phyloP scores from a whole-genome alignment of 2,888 invertebrate genomes.

The Myopa tessellatipennis region DNA sequence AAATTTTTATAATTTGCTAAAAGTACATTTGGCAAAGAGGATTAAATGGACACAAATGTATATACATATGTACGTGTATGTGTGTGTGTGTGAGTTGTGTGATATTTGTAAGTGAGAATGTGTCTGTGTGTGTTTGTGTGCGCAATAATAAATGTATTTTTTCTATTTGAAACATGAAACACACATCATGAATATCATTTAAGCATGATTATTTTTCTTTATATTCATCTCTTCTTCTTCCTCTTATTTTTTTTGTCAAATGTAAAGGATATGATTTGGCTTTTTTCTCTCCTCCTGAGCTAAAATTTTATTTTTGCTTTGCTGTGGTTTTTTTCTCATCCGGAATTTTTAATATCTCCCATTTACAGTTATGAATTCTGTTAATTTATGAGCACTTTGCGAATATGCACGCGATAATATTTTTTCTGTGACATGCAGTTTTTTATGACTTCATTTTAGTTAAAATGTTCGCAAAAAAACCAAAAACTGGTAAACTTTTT shows the following conservation, averaged over 20 bases:
- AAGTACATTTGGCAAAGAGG: conserved; percentile 34
- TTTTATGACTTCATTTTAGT: conserved; percentile 22
- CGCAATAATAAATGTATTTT: background rate
- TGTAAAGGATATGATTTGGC: conserved; percentile 3
- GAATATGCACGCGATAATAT: conserved; percentile 35
- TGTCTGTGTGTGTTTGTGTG: conserved; percentile 22
- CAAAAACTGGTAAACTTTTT: too few species aligned
- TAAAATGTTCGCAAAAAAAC: conserved; percentile 10
- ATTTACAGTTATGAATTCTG: conserved; percentile 40
- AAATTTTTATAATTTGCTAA: conserved; percentile 42
- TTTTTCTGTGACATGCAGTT: conserved; percentile 31
- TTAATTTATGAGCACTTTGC: conserved; percentile 41
- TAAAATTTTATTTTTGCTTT: background rate
- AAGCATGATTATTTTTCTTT: conserved; percentile 46
- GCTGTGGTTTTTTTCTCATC: conserved; percentile 7
- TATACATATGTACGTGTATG: background rate
- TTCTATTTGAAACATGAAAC: conserved; percentile 34
- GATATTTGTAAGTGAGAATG: background rate
- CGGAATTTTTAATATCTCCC: conserved; percentile 35
- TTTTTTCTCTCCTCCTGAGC: background rate
- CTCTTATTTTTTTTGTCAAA: conserved; percentile 10
- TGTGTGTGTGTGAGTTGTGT: conserved; percentile 13
- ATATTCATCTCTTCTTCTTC: background rate
- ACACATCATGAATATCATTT: conserved; percentile 49
- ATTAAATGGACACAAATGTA: conserved; percentile 14